Evolutionary conservation across 2,888 invertebrate genomes (phyloP).

Genomic region (Entomobrya proxima): DNA sequence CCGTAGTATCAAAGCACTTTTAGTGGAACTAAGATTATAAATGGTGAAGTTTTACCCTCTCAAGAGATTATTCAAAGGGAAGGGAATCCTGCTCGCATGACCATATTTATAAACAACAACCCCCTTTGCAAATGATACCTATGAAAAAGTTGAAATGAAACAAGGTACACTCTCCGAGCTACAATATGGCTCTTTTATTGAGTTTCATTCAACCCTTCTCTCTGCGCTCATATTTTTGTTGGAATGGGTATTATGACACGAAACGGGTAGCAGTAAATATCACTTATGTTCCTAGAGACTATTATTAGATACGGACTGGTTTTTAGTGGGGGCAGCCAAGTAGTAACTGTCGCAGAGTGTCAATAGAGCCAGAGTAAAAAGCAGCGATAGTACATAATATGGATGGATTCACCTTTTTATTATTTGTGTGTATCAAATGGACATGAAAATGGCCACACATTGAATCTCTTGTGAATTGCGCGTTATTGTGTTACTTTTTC

Average conservation of each 20-base stretch:
- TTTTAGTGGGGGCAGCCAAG: slow-evolving; percentile 6
- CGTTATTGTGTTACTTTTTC: not conserved
- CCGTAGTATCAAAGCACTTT: not conserved
- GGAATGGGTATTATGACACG: slow-evolving; percentile 3
- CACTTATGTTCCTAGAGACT: not conserved
- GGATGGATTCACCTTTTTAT: not conserved
- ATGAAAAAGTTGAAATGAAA: no score
- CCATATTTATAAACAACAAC: slow-evolving; percentile 2
- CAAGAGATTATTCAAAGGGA: slow-evolving; percentile 42
- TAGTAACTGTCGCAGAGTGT: slow-evolving; percentile 14
- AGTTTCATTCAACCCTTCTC: slow-evolving; percentile 17
- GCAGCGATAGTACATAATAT: not conserved
- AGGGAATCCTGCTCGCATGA: not conserved
- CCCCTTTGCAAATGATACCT: slow-evolving; percentile 31
- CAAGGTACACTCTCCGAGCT: not conserved
- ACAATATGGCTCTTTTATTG: not conserved
- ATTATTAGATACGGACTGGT: slow-evolving; percentile 27
- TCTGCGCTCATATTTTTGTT: not conserved
- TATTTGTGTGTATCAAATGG: not conserved
- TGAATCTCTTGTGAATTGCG: not conserved
- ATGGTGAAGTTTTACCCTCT: slow-evolving; percentile 50
- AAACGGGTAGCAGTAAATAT: slow-evolving; percentile 32
- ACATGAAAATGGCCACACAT: slow-evolving; percentile 27
- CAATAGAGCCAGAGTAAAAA: slow-evolving; percentile 3
- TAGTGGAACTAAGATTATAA: slow-evolving; percentile 40